Base-by-base conservation (phyloP, 2,113 vertebrate species). In the Paramisgurnus dabryanus region DNA sequence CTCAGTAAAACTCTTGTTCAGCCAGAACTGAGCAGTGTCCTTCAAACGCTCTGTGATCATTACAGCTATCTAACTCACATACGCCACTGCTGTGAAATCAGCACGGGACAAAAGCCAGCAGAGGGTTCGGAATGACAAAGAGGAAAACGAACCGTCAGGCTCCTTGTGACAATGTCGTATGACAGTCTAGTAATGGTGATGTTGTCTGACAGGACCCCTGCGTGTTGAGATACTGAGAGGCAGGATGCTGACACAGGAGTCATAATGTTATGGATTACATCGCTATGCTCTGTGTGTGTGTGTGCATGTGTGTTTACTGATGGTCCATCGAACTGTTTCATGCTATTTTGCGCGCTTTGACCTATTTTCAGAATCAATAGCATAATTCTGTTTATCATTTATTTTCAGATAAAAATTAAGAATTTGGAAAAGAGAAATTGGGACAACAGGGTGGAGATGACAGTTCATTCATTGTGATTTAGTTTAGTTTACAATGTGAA, bases 61-160 rank as follows among this genome's bases (percentile, higher is more conserved):
- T 40, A 78, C 12, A 63, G 67, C 74, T 9, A 61, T 78, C 68
- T 40, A 61, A 55, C 60, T 55, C 67, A 47, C 60, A 57, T 75
- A 6, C 4, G 47, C 45, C 74, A 15, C 6, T 50, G 74, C 57
- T 65, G 80, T 77, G 63, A 75, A 64, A 77, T 58, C 69, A 72
- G 53, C 60, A 72, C 64, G 78, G 84, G 85, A 78, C 71, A 80
- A 87, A 88, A 87, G 86, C 84, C 82, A 87, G 80, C 75, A 22
- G 73, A 89, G 71, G 70, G 83, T 83, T 76, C 81, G 85, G 82
- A 43, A 76, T 68, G 57, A 49, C 40, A 10, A 85, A 66, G 74
- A 63, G 86, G 86, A 86, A 41, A 5, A 73, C 5, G 41, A 82
- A 22, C 63, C 47, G 76, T 67, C 68, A 49, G 41, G 57, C 68